Percentiles rank a stretch among this genome's conserved stretches.
Evolutionary conservation across 2,113 vertebrate species (phyloP).

Genomic region (Rhinoderma darwinii): DNA sequence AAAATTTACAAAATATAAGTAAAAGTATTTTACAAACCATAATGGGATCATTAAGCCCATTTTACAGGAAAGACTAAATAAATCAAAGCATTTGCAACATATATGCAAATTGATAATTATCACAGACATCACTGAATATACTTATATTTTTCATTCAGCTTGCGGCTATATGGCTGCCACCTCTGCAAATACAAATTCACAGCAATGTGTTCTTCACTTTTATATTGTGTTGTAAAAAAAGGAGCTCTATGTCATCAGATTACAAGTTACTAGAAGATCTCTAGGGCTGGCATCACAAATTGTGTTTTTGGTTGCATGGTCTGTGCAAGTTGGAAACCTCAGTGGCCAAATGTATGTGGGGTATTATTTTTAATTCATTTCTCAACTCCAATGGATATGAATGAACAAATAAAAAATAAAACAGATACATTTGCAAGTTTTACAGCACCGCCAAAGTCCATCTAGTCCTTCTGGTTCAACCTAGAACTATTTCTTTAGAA

Average conservation of each 20-base stretch:
- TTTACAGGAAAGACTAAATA: not conserved
- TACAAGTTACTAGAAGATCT: not conserved
- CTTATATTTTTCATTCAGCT: slow-evolving; percentile 30
- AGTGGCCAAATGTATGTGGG: too few species aligned
- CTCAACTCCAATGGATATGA: too few species aligned
- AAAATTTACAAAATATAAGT: not conserved
- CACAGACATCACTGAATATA: slow-evolving; percentile 26
- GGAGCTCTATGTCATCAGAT: not conserved
- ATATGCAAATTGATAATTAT: slow-evolving; percentile 40
- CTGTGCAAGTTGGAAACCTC: not conserved
- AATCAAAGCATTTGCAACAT: not conserved
- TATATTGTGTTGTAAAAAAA: not conserved
- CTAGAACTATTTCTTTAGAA: too few species aligned
- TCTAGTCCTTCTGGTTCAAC: too few species aligned
- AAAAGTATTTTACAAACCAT: not conserved
- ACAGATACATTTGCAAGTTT: too few species aligned
- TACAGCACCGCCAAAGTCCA: too few species aligned
- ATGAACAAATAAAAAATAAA: too few species aligned
- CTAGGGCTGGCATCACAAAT: not conserved
- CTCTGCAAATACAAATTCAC: slow-evolving; percentile 45
- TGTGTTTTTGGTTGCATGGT: not conserved
- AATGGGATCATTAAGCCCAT: not conserved
- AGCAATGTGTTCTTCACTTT: slow-evolving; percentile 13
- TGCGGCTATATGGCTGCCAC: slow-evolving; percentile 46
- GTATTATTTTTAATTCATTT: too few species aligned